Conservation (phyloP, 2,113 vertebrate species). For the Strix uralensis region DNA sequence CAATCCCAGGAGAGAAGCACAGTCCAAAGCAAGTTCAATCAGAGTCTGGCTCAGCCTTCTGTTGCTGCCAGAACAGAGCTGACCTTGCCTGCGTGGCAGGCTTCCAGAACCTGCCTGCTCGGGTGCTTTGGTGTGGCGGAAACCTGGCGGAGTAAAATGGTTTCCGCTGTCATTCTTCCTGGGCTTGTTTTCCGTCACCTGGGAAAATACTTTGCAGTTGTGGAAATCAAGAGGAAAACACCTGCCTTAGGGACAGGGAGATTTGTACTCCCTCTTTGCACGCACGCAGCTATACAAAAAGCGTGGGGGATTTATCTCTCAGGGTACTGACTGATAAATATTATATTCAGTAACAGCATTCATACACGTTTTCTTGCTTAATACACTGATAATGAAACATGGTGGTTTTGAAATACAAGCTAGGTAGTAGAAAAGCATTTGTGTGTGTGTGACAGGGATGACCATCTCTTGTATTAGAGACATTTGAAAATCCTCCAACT, state of each 20-base stretch:
- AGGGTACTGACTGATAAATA: not conserved
- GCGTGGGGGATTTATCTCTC: not conserved
- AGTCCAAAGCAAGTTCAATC: not conserved
- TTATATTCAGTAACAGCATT: not conserved
- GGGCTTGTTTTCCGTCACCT: not conserved
- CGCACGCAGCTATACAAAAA: not conserved
- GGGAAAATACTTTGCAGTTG: not conserved
- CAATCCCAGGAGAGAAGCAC: not conserved
- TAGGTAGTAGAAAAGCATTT: not conserved
- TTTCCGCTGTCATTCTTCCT: not conserved
- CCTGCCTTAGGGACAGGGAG: not conserved
- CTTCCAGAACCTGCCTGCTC: not conserved
- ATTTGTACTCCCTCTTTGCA: not conserved
- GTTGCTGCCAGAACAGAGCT: not conserved
- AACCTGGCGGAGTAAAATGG: not conserved
- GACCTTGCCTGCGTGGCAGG: not conserved
- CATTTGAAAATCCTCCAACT: not conserved
- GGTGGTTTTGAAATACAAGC: not conserved
- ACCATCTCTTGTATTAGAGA: not conserved
- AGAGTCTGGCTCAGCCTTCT: fast-evolving
- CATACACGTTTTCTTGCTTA: not conserved
- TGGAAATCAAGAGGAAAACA: not conserved
- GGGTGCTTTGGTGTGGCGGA: fast-evolving
- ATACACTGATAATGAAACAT: not conserved
- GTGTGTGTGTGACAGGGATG: not conserved